phyloP scores from a whole-genome alignment of 2,797 vertebrate species.

The Eleutherodactylus coqui region DNA sequence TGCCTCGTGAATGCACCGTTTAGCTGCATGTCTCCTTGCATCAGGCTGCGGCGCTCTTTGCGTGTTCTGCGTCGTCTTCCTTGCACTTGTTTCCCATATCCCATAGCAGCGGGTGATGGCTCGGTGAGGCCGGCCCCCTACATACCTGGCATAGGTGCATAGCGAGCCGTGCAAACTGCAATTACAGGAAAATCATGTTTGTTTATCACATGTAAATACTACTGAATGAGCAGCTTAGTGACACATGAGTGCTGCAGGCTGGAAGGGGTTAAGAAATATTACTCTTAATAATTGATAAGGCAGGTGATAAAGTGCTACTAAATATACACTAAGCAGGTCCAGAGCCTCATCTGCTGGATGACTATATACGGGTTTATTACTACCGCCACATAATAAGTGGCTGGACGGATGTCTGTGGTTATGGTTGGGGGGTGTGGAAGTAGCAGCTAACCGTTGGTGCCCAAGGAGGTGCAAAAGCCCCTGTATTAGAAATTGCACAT shows the following conservation, averaged over 20 bases:
- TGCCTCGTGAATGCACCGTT: too few species aligned
- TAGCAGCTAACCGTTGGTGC: too few species aligned
- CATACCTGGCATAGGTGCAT: conserved; percentile 45
- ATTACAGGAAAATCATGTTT: conserved; percentile 59
- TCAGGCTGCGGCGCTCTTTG: conserved; percentile 18
- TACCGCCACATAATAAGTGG: too few species aligned
- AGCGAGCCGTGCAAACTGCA: conserved; percentile 55
- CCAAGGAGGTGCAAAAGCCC: too few species aligned
- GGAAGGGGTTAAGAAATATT: neutral
- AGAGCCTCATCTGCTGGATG: too few species aligned
- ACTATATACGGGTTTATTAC: too few species aligned
- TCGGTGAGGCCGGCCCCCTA: conserved; percentile 26
- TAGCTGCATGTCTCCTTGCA: too few species aligned
- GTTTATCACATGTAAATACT: conserved; percentile 17
- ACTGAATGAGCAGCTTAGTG: neutral
- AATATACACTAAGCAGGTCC: conserved; percentile 72
- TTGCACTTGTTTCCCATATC: neutral
- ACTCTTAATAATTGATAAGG: conserved; percentile 71
- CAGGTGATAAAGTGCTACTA: conserved; percentile 70
- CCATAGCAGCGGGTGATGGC: neutral
- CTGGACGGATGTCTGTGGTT: too few species aligned
- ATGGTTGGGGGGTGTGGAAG: too few species aligned
- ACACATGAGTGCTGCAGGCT: neutral
- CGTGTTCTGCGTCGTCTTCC: neutral
- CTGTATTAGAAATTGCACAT: too few species aligned